Conservation (phyloP, 1,140 invertebrate genomes). For the Diorhabda carinulata region DNA sequence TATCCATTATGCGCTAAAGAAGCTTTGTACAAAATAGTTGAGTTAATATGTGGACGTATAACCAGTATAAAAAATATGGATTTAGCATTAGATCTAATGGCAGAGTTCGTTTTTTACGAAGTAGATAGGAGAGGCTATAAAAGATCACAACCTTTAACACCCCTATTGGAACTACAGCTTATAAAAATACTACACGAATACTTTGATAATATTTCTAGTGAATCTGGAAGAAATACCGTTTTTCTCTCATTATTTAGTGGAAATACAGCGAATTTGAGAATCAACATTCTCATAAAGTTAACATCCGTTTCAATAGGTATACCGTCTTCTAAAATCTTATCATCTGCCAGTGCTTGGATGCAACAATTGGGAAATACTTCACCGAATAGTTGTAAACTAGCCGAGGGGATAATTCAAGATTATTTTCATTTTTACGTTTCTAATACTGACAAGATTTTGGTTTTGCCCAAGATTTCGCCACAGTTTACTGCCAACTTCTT, state of each 20-base stretch:
- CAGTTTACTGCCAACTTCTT: constrained; percentile 78
- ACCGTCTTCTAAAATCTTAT: constrained; percentile 65
- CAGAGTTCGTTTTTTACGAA: constrained; percentile 79
- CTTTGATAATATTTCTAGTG: constrained; percentile 63
- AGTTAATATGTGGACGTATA: constrained; percentile 50
- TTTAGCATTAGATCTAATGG: constrained; percentile 70
- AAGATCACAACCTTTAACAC: constrained; percentile 52
- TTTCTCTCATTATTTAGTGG: constrained; percentile 73
- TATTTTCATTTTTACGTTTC: constrained; percentile 70
- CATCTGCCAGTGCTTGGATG: constrained; percentile 77
- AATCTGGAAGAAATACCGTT: constrained; percentile 73
- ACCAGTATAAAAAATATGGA: constrained; percentile 56
- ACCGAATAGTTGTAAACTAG: constrained; percentile 63
- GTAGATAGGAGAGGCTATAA: constrained; percentile 62
- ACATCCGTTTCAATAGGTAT: constrained; percentile 74
- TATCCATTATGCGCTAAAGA: constrained; percentile 64
- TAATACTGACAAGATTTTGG: constrained; percentile 60
- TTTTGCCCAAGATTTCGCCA: constrained; percentile 65
- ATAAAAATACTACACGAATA: constrained; percentile 73
- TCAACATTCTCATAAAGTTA: constrained; percentile 70
- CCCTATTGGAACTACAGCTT: constrained; percentile 71
- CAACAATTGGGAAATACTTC: constrained; percentile 79
- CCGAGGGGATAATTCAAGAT: constrained; percentile 71
- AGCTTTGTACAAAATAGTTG: constrained; percentile 57
- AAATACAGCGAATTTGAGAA: constrained; percentile 61